A percentile compares a stretch with the other conserved stretches of the same genome.
Conservation (phyloP, 2,113 vertebrate genomes). For the Toxotes chatareus region DNA sequence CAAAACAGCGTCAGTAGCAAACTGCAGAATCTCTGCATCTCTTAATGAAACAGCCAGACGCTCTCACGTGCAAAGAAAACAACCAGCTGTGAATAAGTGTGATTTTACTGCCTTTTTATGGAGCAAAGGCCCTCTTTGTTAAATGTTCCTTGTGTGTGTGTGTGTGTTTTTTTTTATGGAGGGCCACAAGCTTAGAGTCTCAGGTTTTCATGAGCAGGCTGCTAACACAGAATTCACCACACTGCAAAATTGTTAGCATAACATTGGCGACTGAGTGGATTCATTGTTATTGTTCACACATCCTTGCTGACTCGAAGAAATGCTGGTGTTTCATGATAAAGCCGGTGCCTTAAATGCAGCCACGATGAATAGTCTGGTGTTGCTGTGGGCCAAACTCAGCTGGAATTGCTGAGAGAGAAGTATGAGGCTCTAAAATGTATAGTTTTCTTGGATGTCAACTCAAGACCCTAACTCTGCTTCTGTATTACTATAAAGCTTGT, state of each 20-base stretch:
- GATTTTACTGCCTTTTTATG: constrained; percentile 33
- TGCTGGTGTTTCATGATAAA: constrained; percentile 14
- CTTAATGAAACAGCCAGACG: constrained; percentile 2
- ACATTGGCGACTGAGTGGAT: constrained; percentile 39
- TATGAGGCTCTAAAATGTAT: constrained; percentile 22
- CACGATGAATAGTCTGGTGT: constrained; percentile 27
- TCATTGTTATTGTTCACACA: constrained; percentile 55
- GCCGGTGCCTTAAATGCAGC: constrained; percentile 26
- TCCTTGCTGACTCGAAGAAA: constrained; percentile 55
- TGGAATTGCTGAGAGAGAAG: constrained; percentile 44
- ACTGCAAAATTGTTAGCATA: constrained; percentile 39
- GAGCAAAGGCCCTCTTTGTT: constrained; percentile 59
- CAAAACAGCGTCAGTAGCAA: background rate
- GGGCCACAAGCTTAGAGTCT: background rate
- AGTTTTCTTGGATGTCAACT: constrained; percentile 26
- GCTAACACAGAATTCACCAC: constrained; percentile 39
- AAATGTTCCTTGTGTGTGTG: background rate
- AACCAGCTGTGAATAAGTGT: constrained; percentile 23
- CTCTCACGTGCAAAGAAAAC: constrained; percentile 24
- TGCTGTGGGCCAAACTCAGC: constrained; percentile 7
- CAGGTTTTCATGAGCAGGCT: constrained; percentile 46
- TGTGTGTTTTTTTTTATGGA: constrained; percentile 3
- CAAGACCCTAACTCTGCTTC: constrained; percentile 18
- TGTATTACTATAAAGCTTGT: constrained; percentile 17
- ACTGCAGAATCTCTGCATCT: background rate